Conservation (phyloP, 1,140 invertebrate genomes). For the Drosophila nikananu region DNA sequence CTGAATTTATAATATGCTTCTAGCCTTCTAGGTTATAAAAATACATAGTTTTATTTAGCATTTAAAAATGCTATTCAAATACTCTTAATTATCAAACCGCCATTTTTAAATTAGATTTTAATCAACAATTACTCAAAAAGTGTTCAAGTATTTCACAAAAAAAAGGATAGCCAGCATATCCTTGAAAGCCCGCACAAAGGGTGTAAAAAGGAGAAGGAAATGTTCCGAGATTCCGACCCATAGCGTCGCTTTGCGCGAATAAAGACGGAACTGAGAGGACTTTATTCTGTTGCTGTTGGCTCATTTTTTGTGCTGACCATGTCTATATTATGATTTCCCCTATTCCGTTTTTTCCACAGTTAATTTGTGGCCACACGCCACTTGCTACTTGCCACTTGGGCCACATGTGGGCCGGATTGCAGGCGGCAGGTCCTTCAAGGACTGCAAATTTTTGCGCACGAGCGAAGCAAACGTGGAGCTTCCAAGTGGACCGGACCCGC, state of each 20-base stretch:
- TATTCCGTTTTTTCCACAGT: conserved; percentile 51
- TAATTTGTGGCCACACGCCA: conserved; percentile 75
- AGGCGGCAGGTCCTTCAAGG: conserved; percentile 35
- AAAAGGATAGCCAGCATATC: not conserved
- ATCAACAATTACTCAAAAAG: not conserved
- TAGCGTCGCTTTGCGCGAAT: conserved; percentile 5
- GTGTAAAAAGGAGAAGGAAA: conserved; percentile 7
- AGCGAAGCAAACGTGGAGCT: conserved; percentile 62
- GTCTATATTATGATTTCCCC: conserved; percentile 73
- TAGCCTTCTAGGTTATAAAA: too few species aligned
- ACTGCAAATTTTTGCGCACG: conserved; percentile 80
- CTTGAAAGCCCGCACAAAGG: conserved; percentile 1
- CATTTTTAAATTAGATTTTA: not conserved
- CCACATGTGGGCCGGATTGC: conserved; percentile 53
- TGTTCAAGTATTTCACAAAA: not conserved
- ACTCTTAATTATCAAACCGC: too few species aligned
- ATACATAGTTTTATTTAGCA: too few species aligned
- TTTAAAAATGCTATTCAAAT: too few species aligned
- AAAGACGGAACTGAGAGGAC: conserved; percentile 35
- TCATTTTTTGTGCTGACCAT: conserved; percentile 73
- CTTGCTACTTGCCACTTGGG: conserved; percentile 41
- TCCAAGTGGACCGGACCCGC: conserved; percentile 44
- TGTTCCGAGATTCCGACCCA: not conserved
- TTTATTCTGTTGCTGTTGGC: conserved; percentile 53
- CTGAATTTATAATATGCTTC: too few species aligned